Percentiles rank a stretch among this genome's conserved stretches.
Evolutionary conservation across 2,113 vertebrate species (phyloP).

Genomic region (Nanorana parkeri): DNA sequence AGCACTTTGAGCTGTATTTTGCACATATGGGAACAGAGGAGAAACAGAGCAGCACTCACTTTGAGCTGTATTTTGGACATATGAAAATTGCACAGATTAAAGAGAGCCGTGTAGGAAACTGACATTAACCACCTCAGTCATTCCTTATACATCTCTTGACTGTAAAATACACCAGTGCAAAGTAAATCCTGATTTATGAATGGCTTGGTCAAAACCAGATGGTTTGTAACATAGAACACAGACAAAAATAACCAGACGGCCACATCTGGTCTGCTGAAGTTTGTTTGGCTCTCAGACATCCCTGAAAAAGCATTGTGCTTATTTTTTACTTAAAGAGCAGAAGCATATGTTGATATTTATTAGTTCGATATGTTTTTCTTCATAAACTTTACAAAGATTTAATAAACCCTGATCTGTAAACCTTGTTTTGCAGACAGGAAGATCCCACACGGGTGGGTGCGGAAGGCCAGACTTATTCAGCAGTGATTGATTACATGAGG

Average conservation of each 20-base stretch:
- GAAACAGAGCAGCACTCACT: too few species aligned
- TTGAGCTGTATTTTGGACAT: too few species aligned
- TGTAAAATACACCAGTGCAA: not conserved
- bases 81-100: not conserved
- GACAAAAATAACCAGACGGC: constrained; percentile 7
- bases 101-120: not conserved
- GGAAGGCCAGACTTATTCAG: not conserved
- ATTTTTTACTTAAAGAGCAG: not conserved
- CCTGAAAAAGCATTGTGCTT: not conserved
- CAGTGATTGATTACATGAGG: not conserved
- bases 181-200: constrained; percentile 26
- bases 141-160: constrained; percentile 7
- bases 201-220: constrained; percentile 25
- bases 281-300: not conserved
- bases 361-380: not conserved
- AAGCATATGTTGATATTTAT: not conserved
- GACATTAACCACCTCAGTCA: constrained; percentile 4
- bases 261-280: constrained; percentile 1
- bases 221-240: not conserved
- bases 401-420: not conserved
- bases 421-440: not conserved
- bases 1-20: too few species aligned
- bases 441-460: not conserved
- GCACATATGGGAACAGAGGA: too few species aligned
- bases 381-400: not conserved